Base-by-base conservation (phyloP, 2,797 vertebrate genomes). In the Coranthus polyacanthus region DNA sequence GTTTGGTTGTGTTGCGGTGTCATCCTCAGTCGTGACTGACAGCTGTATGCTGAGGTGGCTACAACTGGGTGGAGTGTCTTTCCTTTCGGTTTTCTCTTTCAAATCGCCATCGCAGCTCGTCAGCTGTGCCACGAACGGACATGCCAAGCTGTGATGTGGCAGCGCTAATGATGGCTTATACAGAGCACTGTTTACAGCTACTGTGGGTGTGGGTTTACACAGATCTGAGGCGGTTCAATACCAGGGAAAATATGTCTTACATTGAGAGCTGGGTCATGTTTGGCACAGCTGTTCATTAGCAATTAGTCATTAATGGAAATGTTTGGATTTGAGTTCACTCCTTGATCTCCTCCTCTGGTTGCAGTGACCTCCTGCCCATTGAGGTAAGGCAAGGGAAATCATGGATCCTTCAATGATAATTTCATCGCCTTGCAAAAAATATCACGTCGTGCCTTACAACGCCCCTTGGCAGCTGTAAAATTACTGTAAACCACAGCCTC, bases 81-180 rank as follows among this genome's bases (percentile, higher is more conserved):
- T 12, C 59, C 49, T 34, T 57, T 65, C 34, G 42, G 17, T 34
- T 53, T 61, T 70, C 56, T 45, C 44, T 79, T 44, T 66, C 47
- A 74, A 47, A 51, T 44, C 55, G 8, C 12, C 17, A 22, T 22
- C 26, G 3, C 47, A 9, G 16, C 12, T n/a, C 37, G 21, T 36
- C 34, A 46, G 34, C 21, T 24, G 32, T 39, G 21, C 64, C 47
- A 55, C 52, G 55, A 78, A 60, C 51, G 50, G 39, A 49, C 57
- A 47, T 46, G 36, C 41, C 41, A 39, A 37, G 16, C 45, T 56
- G 24, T 62, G 45, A 61, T 71, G 60, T 57, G 60, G 64, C 24
- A 49, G 52, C 46, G 46, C 12, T 41, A 57, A 52, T 63, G 50
- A 53, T 15, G 17, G 18, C 44, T 56, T 34, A 36, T 12, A 51